A percentile compares a stretch with the other conserved stretches of the same genome.
Conservation (phyloP, 2,113 vertebrate genomes). For the Ceyx melanurus region DNA sequence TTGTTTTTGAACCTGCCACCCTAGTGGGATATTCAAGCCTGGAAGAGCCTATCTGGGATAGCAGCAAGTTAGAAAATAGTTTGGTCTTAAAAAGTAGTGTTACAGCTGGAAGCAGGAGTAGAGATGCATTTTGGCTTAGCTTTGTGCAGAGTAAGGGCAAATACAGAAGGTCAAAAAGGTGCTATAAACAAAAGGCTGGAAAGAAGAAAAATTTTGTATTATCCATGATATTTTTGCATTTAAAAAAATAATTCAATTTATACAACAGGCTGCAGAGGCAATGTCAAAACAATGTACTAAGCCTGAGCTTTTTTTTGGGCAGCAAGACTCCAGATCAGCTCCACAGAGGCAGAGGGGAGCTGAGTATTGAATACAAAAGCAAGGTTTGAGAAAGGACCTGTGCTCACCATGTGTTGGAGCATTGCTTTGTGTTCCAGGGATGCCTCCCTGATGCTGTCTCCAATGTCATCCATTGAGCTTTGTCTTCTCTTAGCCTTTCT, state of each 20-base stretch:
- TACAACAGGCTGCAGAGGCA: not conserved
- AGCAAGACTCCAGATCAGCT: not conserved
- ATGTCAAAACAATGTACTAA: not conserved
- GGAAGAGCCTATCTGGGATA: not conserved
- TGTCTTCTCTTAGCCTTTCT: not conserved
- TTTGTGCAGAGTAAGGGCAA: not conserved
- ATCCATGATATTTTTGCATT: not conserved
- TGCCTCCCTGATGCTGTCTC: not conserved
- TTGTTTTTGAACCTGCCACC: not conserved
- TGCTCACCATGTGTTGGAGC: not conserved
- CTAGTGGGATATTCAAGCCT: not conserved
- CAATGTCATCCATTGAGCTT: not conserved
- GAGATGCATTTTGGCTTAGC: not conserved
- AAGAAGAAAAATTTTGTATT: not conserved
- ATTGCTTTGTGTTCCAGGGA: not conserved
- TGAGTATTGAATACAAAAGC: not conserved
- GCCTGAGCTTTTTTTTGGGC: not conserved
- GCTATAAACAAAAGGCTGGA: not conserved
- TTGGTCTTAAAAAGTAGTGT: not conserved
- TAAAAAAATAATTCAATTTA: not conserved
- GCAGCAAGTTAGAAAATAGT: not conserved
- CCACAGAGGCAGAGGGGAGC: not conserved
- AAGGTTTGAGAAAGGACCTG: not conserved
- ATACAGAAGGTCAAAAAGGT: not conserved
- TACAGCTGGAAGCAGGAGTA: not conserved